Base-by-base conservation (phyloP, 2,888 invertebrate genomes). In the Thereva unica region DNA sequence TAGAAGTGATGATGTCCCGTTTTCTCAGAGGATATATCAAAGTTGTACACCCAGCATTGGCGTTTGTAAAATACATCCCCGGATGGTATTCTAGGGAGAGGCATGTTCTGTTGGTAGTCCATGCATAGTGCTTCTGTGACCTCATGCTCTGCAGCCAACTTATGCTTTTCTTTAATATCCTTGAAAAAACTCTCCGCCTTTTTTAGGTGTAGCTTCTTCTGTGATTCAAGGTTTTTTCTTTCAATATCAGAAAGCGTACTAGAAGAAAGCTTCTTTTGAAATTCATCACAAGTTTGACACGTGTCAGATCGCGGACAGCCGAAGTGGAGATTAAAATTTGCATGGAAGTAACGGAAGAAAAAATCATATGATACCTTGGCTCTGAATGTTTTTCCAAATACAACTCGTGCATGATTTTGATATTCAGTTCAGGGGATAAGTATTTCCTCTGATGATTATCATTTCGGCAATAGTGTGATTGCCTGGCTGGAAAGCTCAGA, bases 261-360 rank as follows among this genome's bases (percentile, higher is more conserved):
- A 23, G 6, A 12, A 4, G 9, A 10, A 12, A 45, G 10, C 6
- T 45, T 7, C 4, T 45, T 45, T 45, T 12, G 10, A 10, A 10
- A 9, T 45, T 45, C 10, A 12, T 45, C 45, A 45, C 45, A 9
- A 10, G 10, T 10, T 9, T 45, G 5, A n/a, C 45, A 45, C 9
- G 9, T 45, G n/a, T 45, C 45, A 4, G 45, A 45, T 45, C 45
- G 8, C 12, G 49, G 49, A n/a, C 12, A 49, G 9, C 49, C 49
- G 8, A 49, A 49, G 8, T 7, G 34, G 23, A 23, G 34, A 49
- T 23, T 49, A 49, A 49, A 49, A 12, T 12, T 49, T 6, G 9
- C 49, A 12, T 49, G 12, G 10, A 49, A 49, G 34, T 49, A 49
- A 49, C 12, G 49, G 34, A 49, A 49, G 10, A 9, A 49, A 49